Conservation (phyloP, 1,140 invertebrate genomes). For the Plectrocnemia conspersa region DNA sequence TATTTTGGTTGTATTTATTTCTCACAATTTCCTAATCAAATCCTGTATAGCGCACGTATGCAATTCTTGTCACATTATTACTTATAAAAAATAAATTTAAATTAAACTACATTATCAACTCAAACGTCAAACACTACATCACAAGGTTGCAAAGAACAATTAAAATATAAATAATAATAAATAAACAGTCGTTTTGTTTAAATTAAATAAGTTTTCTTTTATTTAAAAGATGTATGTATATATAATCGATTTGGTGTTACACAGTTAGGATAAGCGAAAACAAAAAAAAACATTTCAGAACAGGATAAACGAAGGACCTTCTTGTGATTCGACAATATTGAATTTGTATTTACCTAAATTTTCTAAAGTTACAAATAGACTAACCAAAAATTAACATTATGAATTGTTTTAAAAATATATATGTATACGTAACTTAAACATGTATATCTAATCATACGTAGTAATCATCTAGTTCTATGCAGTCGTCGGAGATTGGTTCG, state of each 20-base stretch:
- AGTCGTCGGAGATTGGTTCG: slow-evolving; percentile 30
- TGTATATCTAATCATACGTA: too few species aligned
- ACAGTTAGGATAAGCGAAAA: slow-evolving; percentile 32
- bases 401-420: slow-evolving; percentile 26
- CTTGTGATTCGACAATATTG: slow-evolving; percentile 8
- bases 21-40: too few species aligned
- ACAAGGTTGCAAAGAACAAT: too few species aligned
- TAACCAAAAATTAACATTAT: slow-evolving; percentile 24
- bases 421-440: slow-evolving; percentile 30
- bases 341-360: slow-evolving; percentile 24
- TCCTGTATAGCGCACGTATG: too few species aligned
- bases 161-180: too few species aligned
- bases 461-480: slow-evolving; percentile 28
- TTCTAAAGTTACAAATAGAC: slow-evolving; percentile 19
- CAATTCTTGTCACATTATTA: too few species aligned
- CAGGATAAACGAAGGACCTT: background rate
- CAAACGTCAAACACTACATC: too few species aligned
- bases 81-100: too few species aligned
- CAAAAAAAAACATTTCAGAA: slow-evolving; percentile 16
- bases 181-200: too few species aligned
- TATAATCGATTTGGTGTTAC: slow-evolving; percentile 29
- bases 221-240: slow-evolving; percentile 32
- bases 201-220: slow-evolving; percentile 36
- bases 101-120: too few species aligned
- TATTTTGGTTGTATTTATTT: too few species aligned